These are phyloP conservation scores for Scaptomyza parva DNA, from an alignment of 2,888 invertebrate species.

Conservation along the genomic window DNA sequence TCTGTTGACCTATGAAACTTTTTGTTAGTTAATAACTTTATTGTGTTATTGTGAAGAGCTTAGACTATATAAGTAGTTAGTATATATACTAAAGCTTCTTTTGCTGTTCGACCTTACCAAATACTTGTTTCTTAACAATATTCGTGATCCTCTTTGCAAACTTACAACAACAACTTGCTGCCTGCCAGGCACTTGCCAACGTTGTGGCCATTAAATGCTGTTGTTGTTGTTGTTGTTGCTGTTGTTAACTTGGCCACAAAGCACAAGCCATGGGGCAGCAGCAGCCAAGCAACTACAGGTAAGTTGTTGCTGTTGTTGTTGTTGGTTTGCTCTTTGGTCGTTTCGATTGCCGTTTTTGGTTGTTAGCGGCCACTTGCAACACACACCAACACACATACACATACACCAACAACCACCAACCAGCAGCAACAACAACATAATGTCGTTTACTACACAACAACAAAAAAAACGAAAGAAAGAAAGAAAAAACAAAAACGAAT, in stretches of 20 bases:
- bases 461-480: conserved; percentile 10
- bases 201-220: conserved; percentile 4
- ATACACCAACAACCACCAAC: conserved; percentile 30
- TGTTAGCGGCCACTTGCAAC: conserved; percentile 57
- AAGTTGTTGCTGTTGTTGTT: conserved; percentile 2
- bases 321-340: conserved; percentile 6
- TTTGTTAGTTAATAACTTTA: no score
- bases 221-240: background rate
- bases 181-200: conserved; percentile 31
- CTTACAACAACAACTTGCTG: conserved; percentile 21
- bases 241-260: conserved; percentile 22
- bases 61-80: no score
- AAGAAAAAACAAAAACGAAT: conserved; percentile 40
- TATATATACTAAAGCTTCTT: background rate
- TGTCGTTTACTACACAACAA: background rate
- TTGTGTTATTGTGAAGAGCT: no score
- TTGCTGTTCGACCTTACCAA: conserved; percentile 1
- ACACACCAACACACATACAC: conserved; percentile 1
- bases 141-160: conserved; percentile 25
- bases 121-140: conserved; percentile 17
- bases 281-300: conserved; percentile 23
- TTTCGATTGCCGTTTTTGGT: conserved; percentile 56
- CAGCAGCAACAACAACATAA: conserved; percentile 11
- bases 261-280: conserved; percentile 28
- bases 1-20: no score